Evolutionary conservation across 1,140 invertebrate species (phyloP).

Genomic region (Rhynchophorus ferrugineus): DNA sequence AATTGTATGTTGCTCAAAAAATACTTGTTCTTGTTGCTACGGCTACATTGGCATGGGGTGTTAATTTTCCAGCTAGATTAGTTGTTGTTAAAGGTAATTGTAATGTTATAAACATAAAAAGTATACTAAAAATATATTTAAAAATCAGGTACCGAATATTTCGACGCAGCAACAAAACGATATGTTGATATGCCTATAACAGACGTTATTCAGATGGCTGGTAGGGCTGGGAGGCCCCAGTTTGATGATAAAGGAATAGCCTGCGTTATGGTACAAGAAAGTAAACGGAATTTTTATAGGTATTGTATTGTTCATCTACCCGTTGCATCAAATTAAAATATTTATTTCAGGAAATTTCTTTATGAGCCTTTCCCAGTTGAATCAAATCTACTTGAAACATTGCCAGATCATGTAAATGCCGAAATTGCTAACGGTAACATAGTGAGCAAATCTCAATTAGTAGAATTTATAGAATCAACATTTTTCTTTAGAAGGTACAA

Average conservation of each 20-base stretch:
- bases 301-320: too few relatives aligned
- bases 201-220: constrained; percentile 99
- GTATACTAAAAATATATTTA: constrained; percentile 12
- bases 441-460: constrained; percentile 81
- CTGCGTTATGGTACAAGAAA: constrained; percentile 94
- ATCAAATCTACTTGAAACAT: constrained; percentile 81
- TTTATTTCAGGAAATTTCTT: constrained; percentile 74
- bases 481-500: constrained; percentile 88
- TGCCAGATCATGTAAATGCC: constrained; percentile 96
- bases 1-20: constrained; percentile 93
- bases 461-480: constrained; percentile 98
- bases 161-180: constrained; percentile 90
- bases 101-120: background rate
- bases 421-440: constrained; percentile 95
- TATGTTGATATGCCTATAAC: constrained; percentile 99
- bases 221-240: constrained; percentile 88
- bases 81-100: constrained; percentile 58
- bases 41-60: constrained; percentile 96
- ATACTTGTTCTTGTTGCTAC: constrained; percentile 99
- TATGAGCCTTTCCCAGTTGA: constrained; percentile 99
- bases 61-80: constrained; percentile 94
- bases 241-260: constrained; percentile 94
- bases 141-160: constrained; percentile 77
- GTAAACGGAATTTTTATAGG: constrained; percentile 99
- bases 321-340: too few relatives aligned